Percentiles rank a stretch among this genome's conserved stretches.
phyloP scores from a whole-genome alignment of 2,797 vertebrate genomes.

The Myotis findleyi region DNA sequence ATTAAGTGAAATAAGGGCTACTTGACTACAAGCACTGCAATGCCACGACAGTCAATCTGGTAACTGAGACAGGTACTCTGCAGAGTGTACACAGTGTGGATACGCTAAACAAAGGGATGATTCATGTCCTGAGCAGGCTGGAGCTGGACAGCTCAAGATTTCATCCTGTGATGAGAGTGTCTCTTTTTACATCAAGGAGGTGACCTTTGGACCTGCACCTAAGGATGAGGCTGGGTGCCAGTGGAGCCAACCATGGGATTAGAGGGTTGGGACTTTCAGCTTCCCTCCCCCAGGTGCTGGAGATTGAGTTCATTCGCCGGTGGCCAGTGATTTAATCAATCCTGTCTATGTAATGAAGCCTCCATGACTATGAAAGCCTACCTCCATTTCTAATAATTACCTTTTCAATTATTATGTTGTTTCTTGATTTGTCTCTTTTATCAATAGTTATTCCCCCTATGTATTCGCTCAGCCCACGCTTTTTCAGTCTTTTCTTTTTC shows the following conservation, averaged over 20 bases:
- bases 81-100: no score
- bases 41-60: neutral
- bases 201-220: no score
- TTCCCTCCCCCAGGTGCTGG: no score
- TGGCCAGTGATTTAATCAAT: no score
- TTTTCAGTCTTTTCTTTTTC: neutral
- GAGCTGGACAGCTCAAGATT: neutral
- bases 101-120: neutral
- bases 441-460: neutral
- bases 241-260: no score
- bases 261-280: no score
- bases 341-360: no score
- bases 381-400: neutral
- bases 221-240: no score
- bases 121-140: neutral
- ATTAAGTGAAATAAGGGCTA: neutral
- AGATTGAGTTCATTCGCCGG: no score
- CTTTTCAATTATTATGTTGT: conserved; percentile 2
- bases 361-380: neutral
- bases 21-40: neutral
- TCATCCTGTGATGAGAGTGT: no score
- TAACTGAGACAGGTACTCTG: neutral
- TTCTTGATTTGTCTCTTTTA: neutral
- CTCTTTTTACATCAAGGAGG: no score
- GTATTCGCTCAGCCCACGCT: neutral